phyloP scores from a whole-genome alignment of 2,113 vertebrate species.

The Semicossyphus pulcher region DNA sequence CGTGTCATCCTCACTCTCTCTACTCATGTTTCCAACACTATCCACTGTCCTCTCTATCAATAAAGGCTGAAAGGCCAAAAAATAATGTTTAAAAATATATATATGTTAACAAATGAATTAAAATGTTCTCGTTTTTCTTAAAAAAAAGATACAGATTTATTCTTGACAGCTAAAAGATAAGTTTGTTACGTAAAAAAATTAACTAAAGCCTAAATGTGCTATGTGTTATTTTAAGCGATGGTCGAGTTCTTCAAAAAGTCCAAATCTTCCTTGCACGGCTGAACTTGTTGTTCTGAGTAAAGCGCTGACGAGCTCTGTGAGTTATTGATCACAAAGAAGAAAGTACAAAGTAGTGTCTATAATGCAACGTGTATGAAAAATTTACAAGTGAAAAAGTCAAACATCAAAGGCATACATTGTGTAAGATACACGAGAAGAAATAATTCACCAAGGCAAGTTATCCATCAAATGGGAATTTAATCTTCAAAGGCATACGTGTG shows the following conservation, averaged over 20 bases:
- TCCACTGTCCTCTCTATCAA: too few species aligned
- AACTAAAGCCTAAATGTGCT: background rate
- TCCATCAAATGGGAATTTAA: conserved; percentile 25
- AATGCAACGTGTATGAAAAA: conserved; percentile 39
- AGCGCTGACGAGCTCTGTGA: conserved; percentile 14
- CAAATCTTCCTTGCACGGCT: background rate
- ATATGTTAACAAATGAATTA: too few species aligned
- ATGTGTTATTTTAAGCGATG: background rate
- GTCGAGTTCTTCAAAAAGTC: background rate
- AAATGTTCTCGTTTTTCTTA: too few species aligned
- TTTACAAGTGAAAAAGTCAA: conserved; percentile 35
- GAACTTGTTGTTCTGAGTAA: conserved; percentile 12
- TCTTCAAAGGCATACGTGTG: conserved; percentile 57
- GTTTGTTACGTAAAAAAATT: too few species aligned
- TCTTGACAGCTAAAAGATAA: too few species aligned
- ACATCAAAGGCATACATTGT: conserved; percentile 56
- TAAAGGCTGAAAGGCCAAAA: too few species aligned
- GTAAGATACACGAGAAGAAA: conserved; percentile 42
- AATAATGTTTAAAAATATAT: too few species aligned
- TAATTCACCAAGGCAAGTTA: conserved; percentile 37
- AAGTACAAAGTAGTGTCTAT: conserved; percentile 51
- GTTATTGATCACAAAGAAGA: conserved; percentile 45
- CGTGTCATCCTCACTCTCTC: too few species aligned
- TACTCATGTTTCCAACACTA: too few species aligned
- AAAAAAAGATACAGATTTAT: too few species aligned